These are phyloP conservation scores for Urophycis tenuis DNA, from an alignment of 2,797 vertebrate species.

Conservation along the genomic window DNA sequence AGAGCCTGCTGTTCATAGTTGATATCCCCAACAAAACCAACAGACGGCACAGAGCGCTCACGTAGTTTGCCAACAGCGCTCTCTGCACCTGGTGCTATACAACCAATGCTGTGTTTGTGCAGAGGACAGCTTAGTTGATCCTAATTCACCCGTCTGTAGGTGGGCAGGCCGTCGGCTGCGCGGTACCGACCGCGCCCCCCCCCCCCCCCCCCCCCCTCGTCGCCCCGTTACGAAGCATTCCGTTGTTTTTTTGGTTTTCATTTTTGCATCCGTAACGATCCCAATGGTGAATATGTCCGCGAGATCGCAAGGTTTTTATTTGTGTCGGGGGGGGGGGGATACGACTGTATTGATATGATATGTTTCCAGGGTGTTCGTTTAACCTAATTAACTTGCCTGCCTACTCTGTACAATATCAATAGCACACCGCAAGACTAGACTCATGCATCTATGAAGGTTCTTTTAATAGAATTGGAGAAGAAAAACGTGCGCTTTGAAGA, in stretches of 20 bases:
- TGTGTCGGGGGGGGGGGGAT: slow-evolving; percentile 50
- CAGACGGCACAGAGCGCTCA: slow-evolving; percentile 30
- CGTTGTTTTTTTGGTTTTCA: no score
- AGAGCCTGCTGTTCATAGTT: slow-evolving; percentile 40
- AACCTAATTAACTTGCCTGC: slow-evolving; percentile 59
- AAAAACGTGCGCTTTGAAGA: slow-evolving; percentile 39
- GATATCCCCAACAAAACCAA: slow-evolving; percentile 39
- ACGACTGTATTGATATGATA: slow-evolving; percentile 32
- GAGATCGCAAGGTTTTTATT: slow-evolving; percentile 45
- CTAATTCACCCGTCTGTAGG: background rate
- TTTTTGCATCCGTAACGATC: slow-evolving; percentile 56
- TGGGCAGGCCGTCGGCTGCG: background rate
- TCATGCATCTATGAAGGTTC: slow-evolving; percentile 64
- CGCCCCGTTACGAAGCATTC: slow-evolving; percentile 21
- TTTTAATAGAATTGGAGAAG: slow-evolving; percentile 39
- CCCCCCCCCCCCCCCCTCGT: slow-evolving; percentile 11
- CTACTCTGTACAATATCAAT: slow-evolving; percentile 66
- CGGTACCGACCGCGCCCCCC: slow-evolving; percentile 18
- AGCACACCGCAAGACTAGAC: slow-evolving; percentile 52
- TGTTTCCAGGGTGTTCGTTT: slow-evolving; percentile 50
- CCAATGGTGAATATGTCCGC: slow-evolving; percentile 44
- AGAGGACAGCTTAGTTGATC: slow-evolving; percentile 32
- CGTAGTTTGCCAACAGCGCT: slow-evolving; percentile 42
- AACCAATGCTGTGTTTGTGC: slow-evolving; percentile 49
- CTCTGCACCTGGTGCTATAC: slow-evolving; percentile 66